Evolutionary conservation across 2,888 invertebrate species (phyloP).

Genomic region (Cosmorhoe ocellata): DNA sequence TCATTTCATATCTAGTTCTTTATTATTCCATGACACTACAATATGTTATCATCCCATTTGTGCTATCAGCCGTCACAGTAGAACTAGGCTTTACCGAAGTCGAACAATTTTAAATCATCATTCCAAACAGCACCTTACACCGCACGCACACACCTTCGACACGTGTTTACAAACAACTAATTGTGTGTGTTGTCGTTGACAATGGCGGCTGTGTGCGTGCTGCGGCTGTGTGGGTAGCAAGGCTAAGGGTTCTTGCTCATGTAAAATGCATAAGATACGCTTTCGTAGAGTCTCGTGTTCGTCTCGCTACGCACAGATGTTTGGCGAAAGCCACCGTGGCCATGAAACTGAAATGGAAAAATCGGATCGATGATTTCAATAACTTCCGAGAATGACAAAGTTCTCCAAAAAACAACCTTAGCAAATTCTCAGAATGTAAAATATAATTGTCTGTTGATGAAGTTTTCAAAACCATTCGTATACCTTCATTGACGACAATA

Average conservation of each 20-base stretch:
- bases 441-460: no score
- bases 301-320: slow-evolving; percentile 73
- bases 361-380: slow-evolving; percentile 24
- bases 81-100: no score
- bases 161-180: slow-evolving; percentile 76
- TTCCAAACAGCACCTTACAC: slow-evolving; percentile 39
- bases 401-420: no score
- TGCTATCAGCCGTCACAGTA: no score
- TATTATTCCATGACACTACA: no score
- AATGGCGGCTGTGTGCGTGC: slow-evolving; percentile 39
- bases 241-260: slow-evolving; percentile 67
- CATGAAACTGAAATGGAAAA: slow-evolving; percentile 53
- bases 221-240: slow-evolving; percentile 42
- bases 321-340: slow-evolving; percentile 65
- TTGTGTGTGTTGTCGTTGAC: slow-evolving; percentile 61
- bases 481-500: no score
- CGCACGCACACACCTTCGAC: slow-evolving; percentile 45
- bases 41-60: no score
- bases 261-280: slow-evolving; percentile 86
- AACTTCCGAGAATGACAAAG: not conserved
- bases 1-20: no score
- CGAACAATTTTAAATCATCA: slow-evolving; percentile 15
- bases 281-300: slow-evolving; percentile 64
- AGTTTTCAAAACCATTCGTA: no score
- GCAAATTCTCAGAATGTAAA: no score